Evolutionary conservation across 1,140 invertebrate species (phyloP).

Genomic region (Apis cerana): DNA sequence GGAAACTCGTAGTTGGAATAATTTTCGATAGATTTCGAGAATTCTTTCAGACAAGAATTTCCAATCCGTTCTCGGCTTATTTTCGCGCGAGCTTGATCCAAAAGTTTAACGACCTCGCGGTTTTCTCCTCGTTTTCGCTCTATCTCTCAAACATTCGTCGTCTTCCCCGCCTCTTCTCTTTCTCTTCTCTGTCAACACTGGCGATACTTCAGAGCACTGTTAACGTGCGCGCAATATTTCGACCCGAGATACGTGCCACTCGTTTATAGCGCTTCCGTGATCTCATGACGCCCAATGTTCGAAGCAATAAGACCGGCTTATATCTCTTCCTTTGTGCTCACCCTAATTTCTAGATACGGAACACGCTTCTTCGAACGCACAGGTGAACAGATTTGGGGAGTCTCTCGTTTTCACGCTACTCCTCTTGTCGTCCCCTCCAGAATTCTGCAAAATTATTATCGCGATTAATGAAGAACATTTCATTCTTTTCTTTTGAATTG

Average conservation of each 20-base stretch:
- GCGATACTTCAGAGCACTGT: constrained; percentile 10
- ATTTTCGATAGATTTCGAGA: neutral
- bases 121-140: constrained; percentile 2
- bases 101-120: constrained; percentile 22
- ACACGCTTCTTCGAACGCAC: neutral
- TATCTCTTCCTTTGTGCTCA: neutral
- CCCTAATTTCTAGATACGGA: constrained; percentile 26
- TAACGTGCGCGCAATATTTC: constrained; percentile 33
- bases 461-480: too few species aligned
- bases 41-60: too few species aligned
- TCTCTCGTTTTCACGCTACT: neutral
- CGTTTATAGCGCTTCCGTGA: constrained; percentile 29
- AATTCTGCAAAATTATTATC: too few species aligned
- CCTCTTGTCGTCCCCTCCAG: too few species aligned
- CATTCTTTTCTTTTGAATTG: too few species aligned
- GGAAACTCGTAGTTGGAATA: too few species aligned
- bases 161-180: neutral
- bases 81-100: neutral
- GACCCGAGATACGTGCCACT: constrained; percentile 14
- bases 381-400: neutral
- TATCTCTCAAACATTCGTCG: neutral
- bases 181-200: neutral
- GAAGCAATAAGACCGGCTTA: constrained; percentile 38
- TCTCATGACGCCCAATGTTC: constrained; percentile 7
- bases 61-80: too few species aligned